Evolutionary conservation across 2,888 invertebrate species (phyloP).

Genomic region (Scaptodrosophila latifasciaeformis): DNA sequence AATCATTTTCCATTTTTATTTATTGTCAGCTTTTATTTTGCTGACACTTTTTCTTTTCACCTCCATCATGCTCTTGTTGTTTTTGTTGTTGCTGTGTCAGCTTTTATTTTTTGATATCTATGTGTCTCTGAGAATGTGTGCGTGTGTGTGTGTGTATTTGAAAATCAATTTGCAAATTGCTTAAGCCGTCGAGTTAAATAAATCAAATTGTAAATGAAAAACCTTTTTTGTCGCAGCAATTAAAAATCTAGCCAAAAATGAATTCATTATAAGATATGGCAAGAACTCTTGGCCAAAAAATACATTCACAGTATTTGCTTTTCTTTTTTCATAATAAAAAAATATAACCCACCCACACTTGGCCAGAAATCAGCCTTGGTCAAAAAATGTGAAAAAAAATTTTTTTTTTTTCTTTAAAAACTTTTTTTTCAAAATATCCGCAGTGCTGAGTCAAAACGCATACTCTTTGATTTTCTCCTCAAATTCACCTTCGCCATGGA

Average conservation of each 20-base stretch:
- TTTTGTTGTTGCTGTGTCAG: constrained; percentile 44
- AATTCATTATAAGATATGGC: no score
- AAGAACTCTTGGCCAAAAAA: no score
- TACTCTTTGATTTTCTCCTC: no score
- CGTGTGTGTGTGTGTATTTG: constrained; percentile 44
- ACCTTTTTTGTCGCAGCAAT: constrained; percentile 58
- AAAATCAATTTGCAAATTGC: constrained; percentile 65
- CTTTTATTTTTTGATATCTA: constrained; percentile 19
- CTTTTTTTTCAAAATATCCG: no score
- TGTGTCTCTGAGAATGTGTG: neutral
- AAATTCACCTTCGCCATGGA: no score
- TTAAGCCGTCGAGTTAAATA: constrained; percentile 36
- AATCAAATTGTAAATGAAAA: constrained; percentile 28
- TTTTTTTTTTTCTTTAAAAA: no score
- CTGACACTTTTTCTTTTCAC: constrained; percentile 41
- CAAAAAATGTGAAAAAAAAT: no score
- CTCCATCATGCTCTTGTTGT: constrained; percentile 4
- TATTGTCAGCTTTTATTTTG: constrained; percentile 42
- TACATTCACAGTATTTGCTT: no score
- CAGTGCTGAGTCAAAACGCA: no score
- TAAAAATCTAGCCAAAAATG: constrained; percentile 31
- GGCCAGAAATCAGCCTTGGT: no score
- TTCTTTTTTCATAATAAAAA: no score
- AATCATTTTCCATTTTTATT: constrained; percentile 63
- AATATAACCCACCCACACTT: no score